These are phyloP conservation scores for Incurvaria masculella DNA, from an alignment of 2,888 invertebrate species.

Conservation along the genomic window DNA sequence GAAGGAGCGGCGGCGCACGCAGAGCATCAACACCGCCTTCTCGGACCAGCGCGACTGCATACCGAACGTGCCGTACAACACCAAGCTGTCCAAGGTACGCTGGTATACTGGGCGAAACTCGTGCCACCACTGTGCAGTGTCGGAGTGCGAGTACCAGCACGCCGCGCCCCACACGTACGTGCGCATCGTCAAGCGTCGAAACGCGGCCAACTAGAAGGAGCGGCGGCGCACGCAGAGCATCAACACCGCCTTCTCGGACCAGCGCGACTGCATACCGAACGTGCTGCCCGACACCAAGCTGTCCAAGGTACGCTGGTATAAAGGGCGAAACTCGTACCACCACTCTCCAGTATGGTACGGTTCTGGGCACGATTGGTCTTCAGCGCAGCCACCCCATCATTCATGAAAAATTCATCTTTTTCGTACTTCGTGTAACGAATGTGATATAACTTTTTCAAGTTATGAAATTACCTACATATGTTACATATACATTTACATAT, in stretches of 20 bases:
- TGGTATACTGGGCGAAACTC: neutral
- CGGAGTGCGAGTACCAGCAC: conserved; percentile 4
- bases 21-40: conserved; percentile 85
- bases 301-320: conserved; percentile 79
- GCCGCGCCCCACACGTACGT: conserved; percentile 46
- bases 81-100: conserved; percentile 81
- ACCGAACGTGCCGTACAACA: conserved; percentile 85
- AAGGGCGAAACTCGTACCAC: too few species aligned
- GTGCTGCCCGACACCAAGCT: conserved; percentile 95
- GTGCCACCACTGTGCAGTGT: conserved; percentile 1
- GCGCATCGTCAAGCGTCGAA: conserved; percentile 70
- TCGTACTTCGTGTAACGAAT: too few species aligned
- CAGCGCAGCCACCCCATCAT: too few species aligned
- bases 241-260: conserved; percentile 90
- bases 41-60: conserved; percentile 80
- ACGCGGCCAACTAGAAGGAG: conserved; percentile 94
- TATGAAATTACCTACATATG: too few species aligned
- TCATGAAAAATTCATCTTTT: too few species aligned
- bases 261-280: conserved; percentile 93
- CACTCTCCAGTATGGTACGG: too few species aligned
- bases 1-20: conserved; percentile 40
- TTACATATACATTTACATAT: too few species aligned
- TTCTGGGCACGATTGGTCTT: too few species aligned
- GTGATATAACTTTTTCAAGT: too few species aligned
- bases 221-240: conserved; percentile 88